phyloP scores from a whole-genome alignment of 2,113 vertebrate species.

The Dendrocopos noguchii region DNA sequence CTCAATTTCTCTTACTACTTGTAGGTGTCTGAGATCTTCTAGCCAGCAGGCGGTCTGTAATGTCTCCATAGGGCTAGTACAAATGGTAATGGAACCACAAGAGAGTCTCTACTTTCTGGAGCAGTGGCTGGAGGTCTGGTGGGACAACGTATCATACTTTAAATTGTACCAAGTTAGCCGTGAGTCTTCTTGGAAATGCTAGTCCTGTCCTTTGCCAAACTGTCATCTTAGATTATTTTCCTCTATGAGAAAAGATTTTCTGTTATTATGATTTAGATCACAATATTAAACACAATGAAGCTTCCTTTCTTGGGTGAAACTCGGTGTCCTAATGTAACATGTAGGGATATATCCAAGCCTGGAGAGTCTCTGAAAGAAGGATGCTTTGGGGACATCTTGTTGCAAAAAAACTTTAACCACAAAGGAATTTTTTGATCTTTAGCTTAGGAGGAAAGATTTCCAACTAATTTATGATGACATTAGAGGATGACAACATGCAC shows the following conservation, averaged over 20 bases:
- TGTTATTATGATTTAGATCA: background rate
- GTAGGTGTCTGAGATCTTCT: fast-evolving
- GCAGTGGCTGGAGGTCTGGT: background rate
- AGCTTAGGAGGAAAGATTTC: background rate
- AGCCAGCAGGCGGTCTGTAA: fast-evolving
- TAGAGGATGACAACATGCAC: conserved; percentile 32
- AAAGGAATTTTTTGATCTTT: conserved; percentile 30
- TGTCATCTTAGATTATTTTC: background rate
- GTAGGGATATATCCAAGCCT: background rate
- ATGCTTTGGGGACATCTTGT: background rate
- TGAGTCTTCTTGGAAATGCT: background rate
- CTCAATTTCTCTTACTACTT: background rate
- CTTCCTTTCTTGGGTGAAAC: background rate
- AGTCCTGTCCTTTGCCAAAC: fast-evolving
- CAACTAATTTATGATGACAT: conserved; percentile 49
- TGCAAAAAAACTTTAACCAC: conserved; percentile 32
- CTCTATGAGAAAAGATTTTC: background rate
- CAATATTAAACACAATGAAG: too few relatives aligned
- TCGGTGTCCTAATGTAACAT: fast-evolving
- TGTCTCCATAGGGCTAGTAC: background rate
- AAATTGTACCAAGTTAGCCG: background rate
- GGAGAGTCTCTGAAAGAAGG: background rate
- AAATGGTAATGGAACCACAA: fast-evolving
- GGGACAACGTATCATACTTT: background rate
- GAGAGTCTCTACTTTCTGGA: background rate